phyloP scores from a whole-genome alignment of 2,113 vertebrate species.

The Enhydra lutris region DNA sequence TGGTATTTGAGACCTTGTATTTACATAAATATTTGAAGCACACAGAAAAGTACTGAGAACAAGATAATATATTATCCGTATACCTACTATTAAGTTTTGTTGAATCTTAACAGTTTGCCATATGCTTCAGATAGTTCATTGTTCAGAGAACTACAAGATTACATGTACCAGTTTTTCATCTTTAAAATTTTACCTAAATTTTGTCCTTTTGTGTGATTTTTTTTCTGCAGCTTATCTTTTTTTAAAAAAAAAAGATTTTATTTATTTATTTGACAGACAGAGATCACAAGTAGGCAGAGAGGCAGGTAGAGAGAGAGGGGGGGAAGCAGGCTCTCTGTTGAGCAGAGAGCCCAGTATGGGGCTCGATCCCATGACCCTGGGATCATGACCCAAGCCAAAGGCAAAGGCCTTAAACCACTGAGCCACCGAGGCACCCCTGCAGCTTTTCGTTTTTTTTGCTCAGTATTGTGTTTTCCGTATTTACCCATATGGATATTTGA shows the following conservation, averaged over 20 bases:
- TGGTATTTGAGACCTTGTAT: conserved; percentile 26
- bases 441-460: neutral
- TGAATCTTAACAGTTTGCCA: conserved; percentile 1
- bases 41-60: neutral
- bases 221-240: neutral
- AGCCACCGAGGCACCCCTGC: too few relatives aligned
- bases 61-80: neutral
- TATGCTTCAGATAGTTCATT: neutral
- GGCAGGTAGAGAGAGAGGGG: too few relatives aligned
- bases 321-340: too few relatives aligned
- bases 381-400: too few relatives aligned
- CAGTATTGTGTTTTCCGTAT: conserved; percentile 29
- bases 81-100: neutral
- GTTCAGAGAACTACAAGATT: conserved; percentile 23
- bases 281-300: too few relatives aligned
- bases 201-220: neutral
- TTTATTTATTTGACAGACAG: too few relatives aligned
- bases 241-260: too few relatives aligned
- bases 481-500: conserved; percentile 30
- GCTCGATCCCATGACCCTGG: too few relatives aligned
- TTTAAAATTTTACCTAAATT: neutral
- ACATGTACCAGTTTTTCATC: neutral
- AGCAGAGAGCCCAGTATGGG: too few relatives aligned
- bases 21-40: conserved; percentile 45
- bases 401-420: too few relatives aligned